Base-by-base conservation (phyloP, 1,140 invertebrate species). In the Condylostylus longicornis region DNA sequence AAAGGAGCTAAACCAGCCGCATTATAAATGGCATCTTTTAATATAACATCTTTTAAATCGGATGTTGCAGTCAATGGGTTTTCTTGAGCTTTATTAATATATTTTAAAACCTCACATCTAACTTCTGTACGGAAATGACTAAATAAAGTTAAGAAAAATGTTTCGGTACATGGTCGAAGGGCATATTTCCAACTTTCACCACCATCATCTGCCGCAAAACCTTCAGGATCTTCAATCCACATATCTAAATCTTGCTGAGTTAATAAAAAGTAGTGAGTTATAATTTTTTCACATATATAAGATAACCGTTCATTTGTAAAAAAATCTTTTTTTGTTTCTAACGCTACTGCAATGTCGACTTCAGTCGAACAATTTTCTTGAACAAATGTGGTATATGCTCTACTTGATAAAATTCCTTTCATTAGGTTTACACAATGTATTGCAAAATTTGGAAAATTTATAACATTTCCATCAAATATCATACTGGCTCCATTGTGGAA, bases 21-120 rank as follows among this genome's bases (percentile, higher is more conserved):
- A 66, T 87, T 89, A 51, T 96, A 96, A 36, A 95, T 76, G n/a
- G 89, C 89, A 67, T 95, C 90, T 65, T 91, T 94, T 17, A 77
- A 66, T 37, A 94, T 61, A 50, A 95, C 82, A 9, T 72, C 71
- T 42, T 71, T 67, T 40, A 89, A 61, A 63, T 94, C 78, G 6
- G 58, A 61, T 34, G 72, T 64, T 4, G 75, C 67, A 35, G 76
- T 65, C 67, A 44, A 71, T 43, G 71, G 68, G 36, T 70, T 71
- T 36, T 63, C 68, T 51, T 73, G 71, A 45, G 70, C 69, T 30
- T 65, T 65, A 23, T 69, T 64, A 30, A 86, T 71, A 44, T 86
- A 68, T 42, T 77, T 71, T 1, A 90, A 69, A 13, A 94, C 53
- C 34, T 90, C 73, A 3, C 77, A 72, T 1, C 71, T 72, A 46